Percentiles rank a stretch among this genome's conserved stretches.
Evolutionary conservation across 2,888 invertebrate species (phyloP).

Genomic region (Lasioglossum malachurum): DNA sequence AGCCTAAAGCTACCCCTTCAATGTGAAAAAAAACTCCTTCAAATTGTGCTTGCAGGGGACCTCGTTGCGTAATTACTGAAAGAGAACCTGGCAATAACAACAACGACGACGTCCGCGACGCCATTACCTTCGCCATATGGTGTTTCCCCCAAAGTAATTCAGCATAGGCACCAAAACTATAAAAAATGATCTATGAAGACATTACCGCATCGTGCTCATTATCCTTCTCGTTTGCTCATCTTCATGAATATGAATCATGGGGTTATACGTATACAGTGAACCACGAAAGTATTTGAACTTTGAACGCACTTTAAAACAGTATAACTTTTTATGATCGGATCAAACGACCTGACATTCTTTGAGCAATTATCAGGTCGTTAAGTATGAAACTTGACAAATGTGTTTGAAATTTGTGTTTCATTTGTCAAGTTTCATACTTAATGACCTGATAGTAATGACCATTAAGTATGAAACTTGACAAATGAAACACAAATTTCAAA

Average conservation of each 20-base stretch:
- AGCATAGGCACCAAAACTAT: constrained; percentile 44
- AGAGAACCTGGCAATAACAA: constrained; percentile 60
- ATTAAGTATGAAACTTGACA: no score
- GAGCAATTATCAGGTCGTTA: no score
- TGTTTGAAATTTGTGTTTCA: no score
- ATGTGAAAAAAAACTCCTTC: constrained; percentile 57
- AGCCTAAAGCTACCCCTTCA: constrained; percentile 43
- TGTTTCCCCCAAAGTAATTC: constrained; percentile 52
- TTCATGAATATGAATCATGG: not conserved
- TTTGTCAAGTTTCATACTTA: no score
- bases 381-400: no score
- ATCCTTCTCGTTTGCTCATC: not conserved
- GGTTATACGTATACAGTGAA: no score
- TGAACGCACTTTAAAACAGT: no score
- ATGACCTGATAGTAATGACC: no score
- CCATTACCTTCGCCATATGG: constrained; percentile 72
- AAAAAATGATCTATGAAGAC: not conserved
- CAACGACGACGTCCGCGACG: constrained; percentile 50
- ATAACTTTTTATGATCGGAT: no score
- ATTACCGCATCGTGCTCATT: not conserved
- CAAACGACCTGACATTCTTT: no score
- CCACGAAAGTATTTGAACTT: no score
- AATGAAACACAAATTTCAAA: no score
- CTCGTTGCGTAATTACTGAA: constrained; percentile 58
- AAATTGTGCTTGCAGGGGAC: constrained; percentile 64